Percentiles rank a stretch among this genome's conserved stretches.
Conservation (phyloP, 1,140 invertebrate species). For the Leptestheria dahalacensis region DNA sequence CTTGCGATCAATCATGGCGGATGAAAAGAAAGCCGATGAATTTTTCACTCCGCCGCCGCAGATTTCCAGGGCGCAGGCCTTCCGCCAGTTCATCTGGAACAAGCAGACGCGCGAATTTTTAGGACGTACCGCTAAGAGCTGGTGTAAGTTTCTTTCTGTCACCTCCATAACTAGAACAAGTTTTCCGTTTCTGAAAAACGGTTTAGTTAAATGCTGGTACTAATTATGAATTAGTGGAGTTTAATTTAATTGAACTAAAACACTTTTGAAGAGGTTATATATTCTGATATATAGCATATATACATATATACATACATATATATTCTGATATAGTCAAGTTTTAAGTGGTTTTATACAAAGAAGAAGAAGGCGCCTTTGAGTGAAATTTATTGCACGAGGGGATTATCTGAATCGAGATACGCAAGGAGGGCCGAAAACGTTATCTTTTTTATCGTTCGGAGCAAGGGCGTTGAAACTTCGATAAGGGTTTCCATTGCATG, state of each 20-base stretch:
- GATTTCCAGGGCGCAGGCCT: slow-evolving; percentile 56
- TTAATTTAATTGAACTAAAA: neutral
- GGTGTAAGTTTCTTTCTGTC: slow-evolving; percentile 52
- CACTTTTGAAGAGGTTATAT: neutral
- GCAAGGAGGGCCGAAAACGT: too few relatives aligned
- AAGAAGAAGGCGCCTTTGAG: neutral
- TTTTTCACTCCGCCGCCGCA: slow-evolving; percentile 53
- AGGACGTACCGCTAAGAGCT: slow-evolving; percentile 70
- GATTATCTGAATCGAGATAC: too few relatives aligned
- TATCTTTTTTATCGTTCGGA: too few relatives aligned
- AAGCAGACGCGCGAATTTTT: slow-evolving; percentile 71
- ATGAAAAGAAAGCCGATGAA: slow-evolving; percentile 19
- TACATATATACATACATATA: neutral
- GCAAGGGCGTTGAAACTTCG: too few relatives aligned
- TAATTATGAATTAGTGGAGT: neutral
- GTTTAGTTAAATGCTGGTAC: neutral
- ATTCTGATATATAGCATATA: neutral
- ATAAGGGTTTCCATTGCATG: too few relatives aligned
- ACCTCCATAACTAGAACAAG: neutral
- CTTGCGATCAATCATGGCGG: slow-evolving; percentile 19
- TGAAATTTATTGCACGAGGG: neutral
- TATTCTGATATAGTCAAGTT: neutral
- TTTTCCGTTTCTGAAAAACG: too few relatives aligned
- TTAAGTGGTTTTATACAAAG: neutral
- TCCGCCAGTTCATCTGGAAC: slow-evolving; percentile 71